Evolutionary conservation across 2,888 invertebrate species (phyloP).

Genomic region (Mechanitis mazaeus): DNA sequence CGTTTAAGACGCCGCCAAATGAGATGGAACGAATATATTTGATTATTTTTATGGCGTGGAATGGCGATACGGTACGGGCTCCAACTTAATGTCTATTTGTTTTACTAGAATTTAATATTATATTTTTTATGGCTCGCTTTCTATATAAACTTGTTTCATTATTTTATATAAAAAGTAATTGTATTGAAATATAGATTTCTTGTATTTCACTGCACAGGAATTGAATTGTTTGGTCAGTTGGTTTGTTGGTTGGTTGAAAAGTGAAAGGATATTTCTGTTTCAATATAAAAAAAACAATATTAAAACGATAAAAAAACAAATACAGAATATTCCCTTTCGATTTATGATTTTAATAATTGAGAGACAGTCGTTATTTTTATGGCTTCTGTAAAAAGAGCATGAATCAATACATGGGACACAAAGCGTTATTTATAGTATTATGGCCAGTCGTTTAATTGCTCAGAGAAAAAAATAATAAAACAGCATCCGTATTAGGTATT

Average conservation of each 20-base stretch:
- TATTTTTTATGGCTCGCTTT: slow-evolving; percentile 48
- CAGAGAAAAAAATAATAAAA: slow-evolving; percentile 35
- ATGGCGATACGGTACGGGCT: slow-evolving; percentile 68
- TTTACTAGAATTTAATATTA: slow-evolving; percentile 66
- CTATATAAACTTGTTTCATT: slow-evolving; percentile 44
- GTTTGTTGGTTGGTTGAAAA: too few relatives aligned
- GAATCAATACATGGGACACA: slow-evolving; percentile 62
- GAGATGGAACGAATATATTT: slow-evolving; percentile 77
- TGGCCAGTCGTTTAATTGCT: slow-evolving; percentile 56
- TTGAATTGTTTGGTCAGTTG: neutral
- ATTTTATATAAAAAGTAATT: slow-evolving; percentile 23
- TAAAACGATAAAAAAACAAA: slow-evolving; percentile 39
- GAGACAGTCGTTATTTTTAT: slow-evolving; percentile 70
- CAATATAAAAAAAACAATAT: slow-evolving; percentile 6
- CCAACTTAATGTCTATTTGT: slow-evolving; percentile 69
- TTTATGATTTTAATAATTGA: slow-evolving; percentile 60
- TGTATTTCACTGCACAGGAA: neutral
- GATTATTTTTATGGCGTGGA: slow-evolving; percentile 75
- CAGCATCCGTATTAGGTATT: too few relatives aligned
- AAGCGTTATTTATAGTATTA: slow-evolving; percentile 61
- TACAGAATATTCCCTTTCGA: slow-evolving; percentile 44
- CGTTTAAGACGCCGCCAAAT: slow-evolving; percentile 76
- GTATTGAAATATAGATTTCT: neutral
- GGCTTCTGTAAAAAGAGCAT: slow-evolving; percentile 62
- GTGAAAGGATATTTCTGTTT: too few relatives aligned